Base-by-base conservation (phyloP, 2,113 vertebrate genomes). In the Cavia porcellus region DNA sequence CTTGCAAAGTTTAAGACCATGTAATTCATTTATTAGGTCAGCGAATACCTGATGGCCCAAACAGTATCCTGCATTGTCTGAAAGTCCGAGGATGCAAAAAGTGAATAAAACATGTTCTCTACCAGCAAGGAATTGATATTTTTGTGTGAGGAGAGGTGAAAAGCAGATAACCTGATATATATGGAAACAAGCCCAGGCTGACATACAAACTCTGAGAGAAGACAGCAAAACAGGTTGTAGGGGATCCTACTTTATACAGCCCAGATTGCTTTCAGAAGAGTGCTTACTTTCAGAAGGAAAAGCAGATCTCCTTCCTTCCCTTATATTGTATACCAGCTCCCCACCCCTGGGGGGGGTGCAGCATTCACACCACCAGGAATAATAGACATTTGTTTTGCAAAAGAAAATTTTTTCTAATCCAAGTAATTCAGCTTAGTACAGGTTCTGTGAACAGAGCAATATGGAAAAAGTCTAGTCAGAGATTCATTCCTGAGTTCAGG, bases 31-130 rank as follows among this genome's bases (percentile, higher is more conserved):
- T 83, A 82, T 59, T 64, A 83, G 59, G 42, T 94, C 20, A 90
- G 15, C 32, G 86, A 92, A 50, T 10, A 89, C 47, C n/a, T 86
- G 15, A 5, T 74, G 42, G 1, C 0, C 35, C 57, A 79, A 94
- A 82, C 22, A n/a, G 15, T n/a, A 22, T 25, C 14, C 9, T 4
- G 0, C 6, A 35, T 45, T 89, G 2, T 86, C 47, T 82, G 93
- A 79, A 70, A 79, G 77, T 92, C 12, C 86, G 11, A 94, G n/a
- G 7, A 55, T 24, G 62, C 3, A 59, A 61, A 96, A 96, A 47
- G 32, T 92, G 8, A 90, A 88, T 20, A 35, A 42, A 90, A 89
- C 11, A 50, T 0, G 80, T 3, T 57, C 35, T 13, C 11, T 70
- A 62, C 8, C 3, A 80, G 28, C 5, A 82, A 47, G 35, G 28